A percentile compares a stretch with the other conserved stretches of the same genome.
Evolutionary conservation across 2,888 invertebrate species (phyloP).

Genomic region (Ectemnius lituratus): DNA sequence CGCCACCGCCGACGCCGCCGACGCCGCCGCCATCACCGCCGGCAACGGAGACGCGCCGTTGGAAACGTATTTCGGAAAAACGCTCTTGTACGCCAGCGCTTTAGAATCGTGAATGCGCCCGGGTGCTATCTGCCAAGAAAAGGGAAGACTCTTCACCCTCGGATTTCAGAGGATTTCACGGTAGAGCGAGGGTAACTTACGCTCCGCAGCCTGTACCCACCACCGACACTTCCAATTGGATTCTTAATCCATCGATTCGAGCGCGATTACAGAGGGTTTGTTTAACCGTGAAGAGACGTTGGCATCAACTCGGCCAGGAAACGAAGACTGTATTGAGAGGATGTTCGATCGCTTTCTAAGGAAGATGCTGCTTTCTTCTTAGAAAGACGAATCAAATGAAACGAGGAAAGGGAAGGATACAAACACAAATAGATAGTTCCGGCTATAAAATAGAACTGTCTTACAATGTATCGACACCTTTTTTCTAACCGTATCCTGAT

Average conservation of each 20-base stretch:
- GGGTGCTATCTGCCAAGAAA: slow-evolving; percentile 25
- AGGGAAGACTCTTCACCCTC: slow-evolving; percentile 6
- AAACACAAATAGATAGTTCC: too few species aligned
- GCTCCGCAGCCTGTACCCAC: neutral
- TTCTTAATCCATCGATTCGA: slow-evolving; percentile 69
- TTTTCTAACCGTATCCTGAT: too few species aligned
- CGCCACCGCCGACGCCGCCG: slow-evolving; percentile 31
- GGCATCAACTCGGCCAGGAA: slow-evolving; percentile 9
- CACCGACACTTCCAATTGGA: slow-evolving; percentile 61
- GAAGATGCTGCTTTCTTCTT: too few species aligned
- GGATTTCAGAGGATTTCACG: slow-evolving; percentile 52
- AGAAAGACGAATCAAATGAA: too few species aligned
- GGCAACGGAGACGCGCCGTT: slow-evolving; percentile 13
- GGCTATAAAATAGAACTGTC: too few species aligned
- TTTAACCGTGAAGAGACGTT: slow-evolving; percentile 51
- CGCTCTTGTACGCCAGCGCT: slow-evolving; percentile 35
- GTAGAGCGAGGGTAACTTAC: neutral
- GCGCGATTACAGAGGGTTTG: slow-evolving; percentile 62
- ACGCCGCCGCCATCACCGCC: slow-evolving; percentile 5
- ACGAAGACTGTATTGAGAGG: too few species aligned
- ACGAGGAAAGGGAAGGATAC: too few species aligned
- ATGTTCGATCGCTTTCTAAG: too few species aligned
- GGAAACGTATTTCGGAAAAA: slow-evolving; percentile 63
- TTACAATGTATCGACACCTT: too few species aligned
- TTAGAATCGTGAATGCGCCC: slow-evolving; percentile 39